Percentiles rank a stretch among this genome's conserved stretches.
These are phyloP conservation scores for Nyctibius grandis DNA, from an alignment of 2,797 vertebrate species.

Conservation along the genomic window DNA sequence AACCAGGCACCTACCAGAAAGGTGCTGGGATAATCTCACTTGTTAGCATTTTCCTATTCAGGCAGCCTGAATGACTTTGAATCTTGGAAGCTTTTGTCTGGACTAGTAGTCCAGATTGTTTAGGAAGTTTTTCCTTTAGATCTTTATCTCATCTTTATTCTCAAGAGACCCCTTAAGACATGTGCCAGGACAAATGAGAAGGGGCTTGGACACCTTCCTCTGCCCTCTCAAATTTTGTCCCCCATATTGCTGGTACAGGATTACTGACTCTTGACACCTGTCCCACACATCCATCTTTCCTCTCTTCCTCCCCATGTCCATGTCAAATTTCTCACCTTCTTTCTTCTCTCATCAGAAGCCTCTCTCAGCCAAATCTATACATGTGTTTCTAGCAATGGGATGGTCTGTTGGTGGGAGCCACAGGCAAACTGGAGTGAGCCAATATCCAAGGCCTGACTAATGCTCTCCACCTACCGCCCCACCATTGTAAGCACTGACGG, in stretches of 20 bases:
- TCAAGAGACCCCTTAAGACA: not conserved
- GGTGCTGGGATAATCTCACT: not conserved
- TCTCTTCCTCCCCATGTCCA: not conserved
- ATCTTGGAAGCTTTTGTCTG: not conserved
- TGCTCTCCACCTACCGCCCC: not conserved
- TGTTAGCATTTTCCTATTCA: not conserved
- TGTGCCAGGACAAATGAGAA: not conserved
- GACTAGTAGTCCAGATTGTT: not conserved
- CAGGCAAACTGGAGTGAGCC: not conserved
- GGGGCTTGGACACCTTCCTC: not conserved
- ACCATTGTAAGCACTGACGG: not conserved
- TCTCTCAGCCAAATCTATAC: not conserved
- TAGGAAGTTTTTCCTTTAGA: constrained; percentile 19
- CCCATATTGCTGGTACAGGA: not conserved
- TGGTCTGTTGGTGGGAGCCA: not conserved
- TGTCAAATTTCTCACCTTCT: not conserved
- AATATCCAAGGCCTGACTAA: not conserved
- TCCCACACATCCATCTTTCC: not conserved
- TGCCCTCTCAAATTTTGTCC: not conserved
- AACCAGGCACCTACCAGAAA: not conserved
- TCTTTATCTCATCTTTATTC: not conserved
- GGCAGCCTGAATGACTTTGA: not conserved
- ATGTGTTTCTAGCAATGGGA: not conserved
- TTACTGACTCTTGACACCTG: not conserved
- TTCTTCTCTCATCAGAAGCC: not conserved